Conservation (phyloP, 2,113 vertebrate genomes). For the Fregata magnificens region DNA sequence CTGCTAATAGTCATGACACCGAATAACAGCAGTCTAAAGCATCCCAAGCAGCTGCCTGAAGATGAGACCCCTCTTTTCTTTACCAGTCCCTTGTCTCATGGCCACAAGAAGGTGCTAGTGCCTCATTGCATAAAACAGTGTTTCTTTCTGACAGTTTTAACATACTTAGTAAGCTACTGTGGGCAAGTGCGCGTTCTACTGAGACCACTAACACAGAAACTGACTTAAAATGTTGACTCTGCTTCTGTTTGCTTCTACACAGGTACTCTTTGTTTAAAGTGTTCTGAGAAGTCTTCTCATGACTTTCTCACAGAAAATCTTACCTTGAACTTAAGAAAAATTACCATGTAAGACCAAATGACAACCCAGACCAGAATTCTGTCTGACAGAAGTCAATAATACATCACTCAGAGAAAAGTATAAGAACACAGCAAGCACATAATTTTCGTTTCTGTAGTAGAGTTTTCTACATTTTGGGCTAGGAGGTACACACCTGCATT, state of each 20-base stretch:
- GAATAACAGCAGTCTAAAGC: neutral
- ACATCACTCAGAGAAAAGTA: neutral
- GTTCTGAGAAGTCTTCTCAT: neutral
- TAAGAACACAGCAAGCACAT: neutral
- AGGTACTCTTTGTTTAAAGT: neutral
- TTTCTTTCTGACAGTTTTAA: neutral
- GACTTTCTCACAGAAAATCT: neutral
- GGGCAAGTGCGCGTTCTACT: accelerated
- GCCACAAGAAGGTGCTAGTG: accelerated
- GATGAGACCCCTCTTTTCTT: neutral
- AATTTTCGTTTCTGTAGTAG: neutral
- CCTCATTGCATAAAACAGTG: neutral
- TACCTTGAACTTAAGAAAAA: neutral
- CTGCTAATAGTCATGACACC: neutral
- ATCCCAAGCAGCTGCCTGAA: neutral
- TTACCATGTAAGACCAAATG: neutral
- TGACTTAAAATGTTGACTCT: neutral
- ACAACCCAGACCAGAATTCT: neutral
- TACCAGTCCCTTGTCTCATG: neutral
- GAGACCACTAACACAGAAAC: neutral
- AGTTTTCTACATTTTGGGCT: neutral
- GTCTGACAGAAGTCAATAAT: neutral
- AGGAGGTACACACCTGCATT: neutral
- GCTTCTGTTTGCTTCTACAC: neutral
- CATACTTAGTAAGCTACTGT: neutral